Conservation (phyloP, 1,140 invertebrate genomes). For the Drosophila nannoptera region DNA sequence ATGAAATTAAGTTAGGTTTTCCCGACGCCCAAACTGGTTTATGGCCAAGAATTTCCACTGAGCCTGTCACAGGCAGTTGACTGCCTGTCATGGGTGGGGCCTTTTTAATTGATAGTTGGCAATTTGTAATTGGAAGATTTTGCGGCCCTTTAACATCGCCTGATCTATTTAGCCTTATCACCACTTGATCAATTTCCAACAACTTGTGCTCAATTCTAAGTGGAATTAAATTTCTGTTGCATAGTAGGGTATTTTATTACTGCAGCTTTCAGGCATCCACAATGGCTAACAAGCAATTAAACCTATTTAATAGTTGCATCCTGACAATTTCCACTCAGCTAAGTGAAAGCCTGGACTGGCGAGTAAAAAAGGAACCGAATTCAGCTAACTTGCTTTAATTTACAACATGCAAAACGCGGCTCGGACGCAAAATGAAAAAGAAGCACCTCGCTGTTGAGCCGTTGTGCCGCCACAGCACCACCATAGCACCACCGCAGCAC, state of each 20-base stretch:
- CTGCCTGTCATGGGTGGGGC: conserved; percentile 13
- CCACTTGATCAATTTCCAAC: conserved; percentile 6
- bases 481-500: conserved; percentile 17
- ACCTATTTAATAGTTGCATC: conserved; percentile 58
- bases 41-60: conserved; percentile 34
- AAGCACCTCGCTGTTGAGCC: conserved; percentile 20
- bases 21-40: conserved; percentile 49
- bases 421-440: conserved; percentile 59
- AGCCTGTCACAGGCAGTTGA: conserved; percentile 62
- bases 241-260: neutral
- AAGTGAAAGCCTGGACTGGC: conserved; percentile 35
- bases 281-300: conserved; percentile 63
- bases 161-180: conserved; percentile 2
- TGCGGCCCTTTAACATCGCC: conserved; percentile 4
- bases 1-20: conserved; percentile 7
- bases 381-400: conserved; percentile 65
- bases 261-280: conserved; percentile 4
- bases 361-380: conserved; percentile 39
- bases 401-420: conserved; percentile 67
- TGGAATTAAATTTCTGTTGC: no score
- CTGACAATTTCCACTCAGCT: conserved; percentile 66
- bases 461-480: neutral
- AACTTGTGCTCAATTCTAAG: neutral
- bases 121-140: neutral
- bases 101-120: conserved; percentile 9